These are phyloP conservation scores for Poecilia wingei DNA, from an alignment of 2,797 vertebrate species.

Conservation along the genomic window DNA sequence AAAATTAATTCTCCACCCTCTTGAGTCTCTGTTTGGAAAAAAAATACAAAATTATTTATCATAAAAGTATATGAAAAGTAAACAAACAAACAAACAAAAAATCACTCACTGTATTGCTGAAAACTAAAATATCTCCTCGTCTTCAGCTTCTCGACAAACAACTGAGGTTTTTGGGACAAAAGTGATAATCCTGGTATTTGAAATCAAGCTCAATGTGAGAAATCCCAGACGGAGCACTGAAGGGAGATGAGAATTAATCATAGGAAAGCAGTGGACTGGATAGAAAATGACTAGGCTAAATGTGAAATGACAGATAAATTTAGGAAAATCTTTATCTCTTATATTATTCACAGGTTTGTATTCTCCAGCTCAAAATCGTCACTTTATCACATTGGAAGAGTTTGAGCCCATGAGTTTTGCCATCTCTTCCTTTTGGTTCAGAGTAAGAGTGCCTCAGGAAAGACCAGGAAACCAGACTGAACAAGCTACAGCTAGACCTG, in stretches of 20 bases:
- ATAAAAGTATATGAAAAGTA: neutral
- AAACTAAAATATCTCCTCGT: neutral
- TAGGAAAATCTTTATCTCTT: neutral
- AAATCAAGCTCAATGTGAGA: too few species aligned
- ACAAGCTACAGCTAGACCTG: neutral
- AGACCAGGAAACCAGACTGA: neutral
- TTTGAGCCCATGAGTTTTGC: neutral
- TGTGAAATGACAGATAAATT: too few species aligned
- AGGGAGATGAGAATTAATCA: too few species aligned
- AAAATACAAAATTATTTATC: neutral
- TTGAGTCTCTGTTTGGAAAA: neutral
- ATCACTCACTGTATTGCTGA: neutral
- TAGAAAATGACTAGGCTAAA: too few species aligned
- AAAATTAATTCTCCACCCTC: neutral
- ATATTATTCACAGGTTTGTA: neutral
- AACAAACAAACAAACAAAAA: too few species aligned
- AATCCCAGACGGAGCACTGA: too few species aligned
- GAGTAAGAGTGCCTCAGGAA: neutral
- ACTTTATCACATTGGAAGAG: neutral
- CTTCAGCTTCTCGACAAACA: neutral
- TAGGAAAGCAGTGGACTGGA: too few species aligned
- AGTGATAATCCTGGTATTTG: too few species aligned
- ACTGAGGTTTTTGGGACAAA: neutral
- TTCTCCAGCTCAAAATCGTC: neutral
- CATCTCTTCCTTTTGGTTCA: neutral